phyloP scores from a whole-genome alignment of 1,140 invertebrate genomes.

The Sipha flava region DNA sequence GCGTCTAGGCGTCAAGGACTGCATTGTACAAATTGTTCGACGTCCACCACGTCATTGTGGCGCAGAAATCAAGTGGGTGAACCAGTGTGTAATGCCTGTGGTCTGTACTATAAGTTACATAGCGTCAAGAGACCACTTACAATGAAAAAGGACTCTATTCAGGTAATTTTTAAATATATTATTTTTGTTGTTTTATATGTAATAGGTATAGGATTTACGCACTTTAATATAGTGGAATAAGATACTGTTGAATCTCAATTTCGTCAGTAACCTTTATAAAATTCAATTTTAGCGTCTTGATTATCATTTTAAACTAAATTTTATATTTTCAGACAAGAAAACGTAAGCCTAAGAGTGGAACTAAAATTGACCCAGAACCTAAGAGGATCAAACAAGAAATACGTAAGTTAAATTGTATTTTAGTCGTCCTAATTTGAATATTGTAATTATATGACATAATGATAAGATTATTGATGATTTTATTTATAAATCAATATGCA shows the following conservation, averaged over 20 bases:
- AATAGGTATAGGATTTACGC: too few species aligned
- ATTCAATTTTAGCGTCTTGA: not conserved
- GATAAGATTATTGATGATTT: not conserved
- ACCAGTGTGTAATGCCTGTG: conserved; percentile 90
- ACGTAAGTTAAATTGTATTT: conserved; percentile 6
- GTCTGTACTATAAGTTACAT: conserved; percentile 87
- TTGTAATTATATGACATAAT: not conserved
- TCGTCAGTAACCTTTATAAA: not conserved
- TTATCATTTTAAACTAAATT: not conserved
- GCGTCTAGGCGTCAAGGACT: conserved; percentile 70
- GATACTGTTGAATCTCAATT: too few species aligned
- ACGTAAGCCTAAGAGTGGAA: conserved; percentile 37
- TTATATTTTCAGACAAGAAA: conserved; percentile 38
- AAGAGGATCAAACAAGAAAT: conserved; percentile 17
- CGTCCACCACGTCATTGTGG: conserved; percentile 81
- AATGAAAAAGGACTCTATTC: conserved; percentile 94
- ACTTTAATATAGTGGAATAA: too few species aligned
- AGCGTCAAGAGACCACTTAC: conserved; percentile 75
- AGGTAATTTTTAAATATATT: conserved; percentile 58
- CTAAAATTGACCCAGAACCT: not conserved
- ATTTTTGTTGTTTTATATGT: conserved; percentile 26
- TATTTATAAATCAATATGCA: not conserved
- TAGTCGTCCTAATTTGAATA: not conserved
- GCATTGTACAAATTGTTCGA: conserved; percentile 83
- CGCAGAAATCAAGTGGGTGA: conserved; percentile 76